phyloP scores from a whole-genome alignment of 2,797 vertebrate species.

The Tympanoctomys barrerae region DNA sequence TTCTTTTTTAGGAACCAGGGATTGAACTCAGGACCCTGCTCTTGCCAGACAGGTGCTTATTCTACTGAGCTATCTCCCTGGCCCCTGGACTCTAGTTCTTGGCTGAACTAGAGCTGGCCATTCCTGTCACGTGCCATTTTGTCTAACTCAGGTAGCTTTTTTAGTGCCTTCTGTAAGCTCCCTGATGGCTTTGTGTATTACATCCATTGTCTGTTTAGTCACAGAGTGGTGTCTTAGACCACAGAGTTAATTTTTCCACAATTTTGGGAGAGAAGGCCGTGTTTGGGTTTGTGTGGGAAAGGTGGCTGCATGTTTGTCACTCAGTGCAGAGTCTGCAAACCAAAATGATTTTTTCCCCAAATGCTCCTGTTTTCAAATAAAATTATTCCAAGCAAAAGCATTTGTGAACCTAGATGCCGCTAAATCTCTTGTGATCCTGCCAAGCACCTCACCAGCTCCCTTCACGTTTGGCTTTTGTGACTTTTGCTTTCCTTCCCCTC shows the following conservation, averaged over 20 bases:
- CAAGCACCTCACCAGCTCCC: neutral
- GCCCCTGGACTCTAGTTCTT: neutral
- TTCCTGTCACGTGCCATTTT: neutral
- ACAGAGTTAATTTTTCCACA: neutral
- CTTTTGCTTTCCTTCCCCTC: neutral
- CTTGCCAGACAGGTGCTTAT: too few relatives aligned
- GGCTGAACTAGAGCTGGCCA: neutral
- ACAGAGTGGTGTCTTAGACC: neutral
- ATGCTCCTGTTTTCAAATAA: neutral
- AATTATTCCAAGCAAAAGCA: neutral
- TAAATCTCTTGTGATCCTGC: neutral
- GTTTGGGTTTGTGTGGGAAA: too few relatives aligned
- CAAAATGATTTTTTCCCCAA: neutral
- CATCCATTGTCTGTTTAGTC: neutral
- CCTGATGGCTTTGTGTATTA: neutral
- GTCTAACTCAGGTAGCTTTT: neutral
- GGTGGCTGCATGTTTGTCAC: neutral
- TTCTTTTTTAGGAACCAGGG: too few relatives aligned
- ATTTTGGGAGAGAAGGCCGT: neutral
- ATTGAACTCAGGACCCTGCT: too few relatives aligned
- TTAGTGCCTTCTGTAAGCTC: neutral
- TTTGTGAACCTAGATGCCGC: neutral
- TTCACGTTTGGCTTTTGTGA: neutral
- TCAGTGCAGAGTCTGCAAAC: neutral
- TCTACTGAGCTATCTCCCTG: too few relatives aligned